Base-by-base conservation (phyloP, 2,113 vertebrate species). In the Bubo scandiacus region DNA sequence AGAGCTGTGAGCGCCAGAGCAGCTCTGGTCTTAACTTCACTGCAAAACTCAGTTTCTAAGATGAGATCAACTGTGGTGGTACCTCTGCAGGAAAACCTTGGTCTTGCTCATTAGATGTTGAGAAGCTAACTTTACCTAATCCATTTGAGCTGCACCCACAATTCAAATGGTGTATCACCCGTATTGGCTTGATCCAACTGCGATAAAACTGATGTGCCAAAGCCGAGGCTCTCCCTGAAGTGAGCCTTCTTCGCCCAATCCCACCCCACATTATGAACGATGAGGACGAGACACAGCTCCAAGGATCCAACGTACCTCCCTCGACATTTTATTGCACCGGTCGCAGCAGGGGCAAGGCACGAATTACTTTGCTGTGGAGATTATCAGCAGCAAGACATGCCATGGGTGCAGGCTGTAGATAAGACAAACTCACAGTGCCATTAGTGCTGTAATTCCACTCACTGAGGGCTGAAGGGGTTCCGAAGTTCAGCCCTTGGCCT, bases 281-380 rank as follows among this genome's bases (percentile, higher is more conserved):
- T 0, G 2, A 65, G 22, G 30, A 38, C 38, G n/a, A 75, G 0
- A 1, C 9, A 57, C 4, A 68, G 30, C 51, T 70, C 75, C 58
- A 30, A 80, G 17, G 58, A 88, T 13, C 29, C 78, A 59, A 12
- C 0, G 0, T 13, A 52, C 49, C 20, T 57, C 67, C 58, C 45
- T 32, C 2, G 0, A 26, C 23, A 5, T 59, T 79, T 92, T 65
- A 96, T 32, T 84, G 72, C 80, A 80, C 11, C 0, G 0, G 6
- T 11, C 73, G 20, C 72, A 79, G 17, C 12, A 34, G 32, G 49
- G 21, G 25, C 63, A 84, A 81, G n/a, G 63, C 15, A 16, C 54
- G 38, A 94, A 71, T 63, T 54, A 65, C 36, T 71, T 21, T 65
- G 70, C 87, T 54, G 34, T 17, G 40, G 65, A 88, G 43, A 87